A percentile compares a stretch with the other conserved stretches of the same genome.
These are phyloP conservation scores for Chaetodon trifasciatus DNA, from an alignment of 2,797 vertebrate species.

Conservation along the genomic window DNA sequence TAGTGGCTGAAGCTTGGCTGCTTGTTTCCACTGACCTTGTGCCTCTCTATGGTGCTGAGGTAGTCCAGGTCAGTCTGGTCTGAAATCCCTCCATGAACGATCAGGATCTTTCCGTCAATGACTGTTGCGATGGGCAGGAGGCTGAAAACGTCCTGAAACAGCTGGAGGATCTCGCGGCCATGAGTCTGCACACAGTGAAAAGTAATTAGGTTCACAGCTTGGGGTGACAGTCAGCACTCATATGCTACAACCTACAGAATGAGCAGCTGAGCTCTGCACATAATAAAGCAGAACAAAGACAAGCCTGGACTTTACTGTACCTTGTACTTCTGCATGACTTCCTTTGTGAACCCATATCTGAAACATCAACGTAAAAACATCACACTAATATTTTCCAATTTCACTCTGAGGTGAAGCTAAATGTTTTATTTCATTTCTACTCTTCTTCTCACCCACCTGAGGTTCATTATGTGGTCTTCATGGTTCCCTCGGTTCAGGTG, in stretches of 20 bases:
- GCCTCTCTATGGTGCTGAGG: conserved; percentile 88
- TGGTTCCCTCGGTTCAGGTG: conserved; percentile 98
- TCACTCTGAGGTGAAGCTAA: too few species aligned
- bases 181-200: conserved; percentile 82
- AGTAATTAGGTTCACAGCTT: neutral
- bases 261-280: neutral
- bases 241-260: neutral
- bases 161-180: conserved; percentile 88
- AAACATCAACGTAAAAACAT: conserved; percentile 62
- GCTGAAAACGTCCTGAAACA: conserved; percentile 93
- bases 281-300: neutral
- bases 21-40: conserved; percentile 86
- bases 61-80: conserved; percentile 92
- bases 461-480: conserved; percentile 97
- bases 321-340: conserved; percentile 96
- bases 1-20: neutral
- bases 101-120: conserved; percentile 93
- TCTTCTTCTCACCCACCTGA: conserved; percentile 84
- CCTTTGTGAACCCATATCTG: conserved; percentile 97
- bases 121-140: conserved; percentile 94
- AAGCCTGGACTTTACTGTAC: conserved; percentile 77
- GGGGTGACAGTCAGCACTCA: neutral
- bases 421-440: neutral
- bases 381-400: neutral
- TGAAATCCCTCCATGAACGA: conserved; percentile 96